Percentiles rank a stretch among this genome's conserved stretches.
phyloP scores from a whole-genome alignment of 1,140 invertebrate species.

The Brachionus manjavacas region DNA sequence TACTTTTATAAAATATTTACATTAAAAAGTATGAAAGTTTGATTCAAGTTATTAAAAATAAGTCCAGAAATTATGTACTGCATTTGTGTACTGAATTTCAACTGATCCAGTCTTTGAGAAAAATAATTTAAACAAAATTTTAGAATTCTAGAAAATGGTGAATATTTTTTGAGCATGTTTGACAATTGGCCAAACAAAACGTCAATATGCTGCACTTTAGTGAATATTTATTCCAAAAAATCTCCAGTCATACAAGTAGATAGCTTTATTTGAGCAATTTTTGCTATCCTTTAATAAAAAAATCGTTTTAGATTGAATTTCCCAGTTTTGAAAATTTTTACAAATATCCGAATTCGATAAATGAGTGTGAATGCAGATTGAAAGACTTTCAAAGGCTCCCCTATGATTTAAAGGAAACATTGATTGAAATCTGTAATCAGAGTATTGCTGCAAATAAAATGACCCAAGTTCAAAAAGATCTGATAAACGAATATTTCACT shows the following conservation, averaged over 20 bases:
- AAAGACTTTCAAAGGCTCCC: conserved; percentile 20
- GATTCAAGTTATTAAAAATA: too few relatives aligned
- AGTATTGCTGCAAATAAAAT: background rate
- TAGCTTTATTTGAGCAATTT: background rate
- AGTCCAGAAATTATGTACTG: too few relatives aligned
- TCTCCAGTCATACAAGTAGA: conserved; percentile 27
- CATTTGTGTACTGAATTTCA: too few relatives aligned
- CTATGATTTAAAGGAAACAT: background rate
- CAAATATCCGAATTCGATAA: background rate
- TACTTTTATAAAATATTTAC: too few relatives aligned
- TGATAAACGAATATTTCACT: conserved; percentile 7
- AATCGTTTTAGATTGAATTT: background rate
- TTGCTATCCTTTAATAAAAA: background rate
- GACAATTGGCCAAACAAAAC: background rate
- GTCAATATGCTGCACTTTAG: background rate
- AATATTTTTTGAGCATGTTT: conserved; percentile 35
- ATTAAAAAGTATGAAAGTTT: too few relatives aligned
- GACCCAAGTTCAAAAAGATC: background rate
- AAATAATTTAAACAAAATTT: background rate
- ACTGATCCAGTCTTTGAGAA: too few relatives aligned
- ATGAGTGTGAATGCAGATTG: conserved; percentile 5
- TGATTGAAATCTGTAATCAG: conserved; percentile 34
- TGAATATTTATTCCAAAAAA: conserved; percentile 28
- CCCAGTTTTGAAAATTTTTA: background rate
- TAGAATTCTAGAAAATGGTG: background rate